Evolutionary conservation across 2,888 invertebrate genomes (phyloP), one percentile per base, ranked within the genome.

Genomic region (Apodemia mormo): DNA sequence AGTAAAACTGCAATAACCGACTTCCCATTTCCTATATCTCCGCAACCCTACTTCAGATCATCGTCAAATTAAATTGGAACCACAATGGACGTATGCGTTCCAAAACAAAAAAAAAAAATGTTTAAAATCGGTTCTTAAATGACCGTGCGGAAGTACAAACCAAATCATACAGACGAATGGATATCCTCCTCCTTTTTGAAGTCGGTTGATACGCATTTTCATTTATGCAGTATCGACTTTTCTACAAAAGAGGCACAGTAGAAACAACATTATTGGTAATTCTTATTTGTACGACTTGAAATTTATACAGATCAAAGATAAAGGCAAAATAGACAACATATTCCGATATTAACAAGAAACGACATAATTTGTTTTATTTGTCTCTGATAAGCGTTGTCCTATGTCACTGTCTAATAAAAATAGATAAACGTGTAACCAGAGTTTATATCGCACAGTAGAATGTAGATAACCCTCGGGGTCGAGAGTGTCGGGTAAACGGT

Each of bases 351-450:
- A 64, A 64, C 37, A 64, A n/a, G 6, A n/a, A 37, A 64, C 61
- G 33, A 64, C 37, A 64, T 64, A 64, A 64, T 64, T 64, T 33
- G 7, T 64, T 64, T 64, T 64, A 64, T 64, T 64, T 37, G 37
- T 61, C 33, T 33, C 12, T 14, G 64, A 64, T 64, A 64, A 64
- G 37, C 7, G 8, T 5, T 30, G 61, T 61, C 33, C 61, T 61
- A 61, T 64, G 64, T 64, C 64, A 37, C 64, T 64, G 64, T 64
- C 64, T 64, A 64, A 64, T 64, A 61, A 64, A 64, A 64, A 33
- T 37, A 64, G 64, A 64, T 37, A 64, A 64, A 64, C 37, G 61
- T 33, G 64, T 64, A 33, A 64, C n/a, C 14, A 37, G 64, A 14
- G 61, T 61, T 14, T 61, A 61, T 61, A 61, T 61, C 61, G 33